A percentile compares a stretch with the other conserved stretches of the same genome.
phyloP scores from a whole-genome alignment of 2,113 vertebrate genomes.

The Myxocyprinus asiaticus region DNA sequence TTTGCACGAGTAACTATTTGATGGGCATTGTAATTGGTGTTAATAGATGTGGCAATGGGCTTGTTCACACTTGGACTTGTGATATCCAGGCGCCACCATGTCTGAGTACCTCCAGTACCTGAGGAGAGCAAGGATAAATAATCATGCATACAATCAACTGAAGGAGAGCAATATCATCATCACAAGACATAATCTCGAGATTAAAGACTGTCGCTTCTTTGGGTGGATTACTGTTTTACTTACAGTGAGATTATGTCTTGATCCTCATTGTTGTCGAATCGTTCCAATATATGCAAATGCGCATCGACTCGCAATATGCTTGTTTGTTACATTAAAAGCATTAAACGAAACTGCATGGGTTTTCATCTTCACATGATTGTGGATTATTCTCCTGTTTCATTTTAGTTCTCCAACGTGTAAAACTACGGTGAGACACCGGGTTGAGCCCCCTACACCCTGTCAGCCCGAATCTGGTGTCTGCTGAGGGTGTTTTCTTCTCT shows the following conservation, averaged over 20 bases:
- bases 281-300: neutral
- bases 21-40: conserved; percentile 71
- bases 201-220: neutral
- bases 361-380: neutral
- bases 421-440: too few relatives aligned
- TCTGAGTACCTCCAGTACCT: conserved; percentile 64
- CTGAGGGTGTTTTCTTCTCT: too few relatives aligned
- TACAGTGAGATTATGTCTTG: conserved; percentile 17
- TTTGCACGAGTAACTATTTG: conserved; percentile 74
- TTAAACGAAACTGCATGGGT: too few relatives aligned
- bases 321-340: too few relatives aligned
- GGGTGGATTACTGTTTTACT: conserved; percentile 1
- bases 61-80: conserved; percentile 67
- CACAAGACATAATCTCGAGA: neutral
- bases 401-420: too few relatives aligned
- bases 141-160: conserved; percentile 47
- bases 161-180: neutral
- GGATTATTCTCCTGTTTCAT: neutral
- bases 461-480: too few relatives aligned
- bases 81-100: conserved; percentile 67
- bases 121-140: conserved; percentile 20
- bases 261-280: neutral
- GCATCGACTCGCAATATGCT: too few relatives aligned
- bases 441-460: neutral
- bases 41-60: conserved; percentile 69